Evolutionary conservation across 92 coral and sea anemone species (phyloP), one percentile per base, ranked within the genome.

Genomic region (Porites divaricata): DNA sequence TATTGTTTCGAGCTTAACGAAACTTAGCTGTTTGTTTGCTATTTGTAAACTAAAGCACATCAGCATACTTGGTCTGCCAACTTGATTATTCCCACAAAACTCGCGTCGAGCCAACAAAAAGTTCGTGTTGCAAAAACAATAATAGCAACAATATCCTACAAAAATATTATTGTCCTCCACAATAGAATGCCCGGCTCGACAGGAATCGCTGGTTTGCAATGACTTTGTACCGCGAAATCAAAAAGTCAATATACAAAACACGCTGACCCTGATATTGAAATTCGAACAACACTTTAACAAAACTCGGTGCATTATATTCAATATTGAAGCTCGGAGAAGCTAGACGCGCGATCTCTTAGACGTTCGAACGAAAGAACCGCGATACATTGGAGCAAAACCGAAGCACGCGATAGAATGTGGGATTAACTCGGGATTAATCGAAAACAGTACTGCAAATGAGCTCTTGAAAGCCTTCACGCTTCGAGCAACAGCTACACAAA

Each of bases 21-120:
- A 51, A 73, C 53, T 71, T 45, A 5, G 62, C 12, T 71, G 16
- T 72, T 78, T 78, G 82, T 78, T 78, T 78, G 64, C 41, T 20
- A 63, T 63, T 57, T 35, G 54, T 62, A 65, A 45, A 35, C 11
- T n/a, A 2, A 2, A 62, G 6, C 16, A 10, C 19, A n/a, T 19
- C 22, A 53, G 10, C 19, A 45, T 72, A 7, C 11, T 19, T 51
- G 25, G 58, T 17, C 58, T 11, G 6, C 3, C n/a, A 2, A 14
- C 19, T 50, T 73, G 21, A 73, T 50, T 1, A 35, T 35, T 17
- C 77, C 25, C 2, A 50, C 12, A 7, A 51, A 73, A 23, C 51
- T 20, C 26, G 21, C 62, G 15, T 66, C 2, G 2, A 21, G 12
- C 49, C 0, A 23, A 11, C 41, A 23, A 51, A 49, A 9, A 6